Evolutionary conservation across 2,113 vertebrate species (phyloP), one percentile per base, ranked within the genome.

Genomic region (Ellobius talpinus): DNA sequence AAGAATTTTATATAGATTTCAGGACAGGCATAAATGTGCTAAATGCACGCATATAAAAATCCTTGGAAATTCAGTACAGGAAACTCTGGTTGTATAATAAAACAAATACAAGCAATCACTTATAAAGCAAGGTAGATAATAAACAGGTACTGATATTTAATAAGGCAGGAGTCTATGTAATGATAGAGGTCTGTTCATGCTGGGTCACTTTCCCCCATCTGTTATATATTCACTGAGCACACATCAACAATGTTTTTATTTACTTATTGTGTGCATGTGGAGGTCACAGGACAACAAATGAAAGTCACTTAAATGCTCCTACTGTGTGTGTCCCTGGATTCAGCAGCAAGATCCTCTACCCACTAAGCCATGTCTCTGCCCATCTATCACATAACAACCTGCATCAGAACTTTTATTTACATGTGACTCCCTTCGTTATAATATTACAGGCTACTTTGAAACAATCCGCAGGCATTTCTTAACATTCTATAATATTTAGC

Each of bases 31-130:
- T 96, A 79, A 95, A 74, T 17, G 61, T 90, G 89, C 36, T 42
- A 58, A 90, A 85, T 1, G 52, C 10, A 78, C 23, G 19, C 4
- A 33, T n/a, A 33, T 39, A 31, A 93, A 91, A 91, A 14, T 96
- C 29, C 63, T 91, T 76, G 42, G 42, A 88, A 84, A 63, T 91
- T 97, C 39, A 58, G 3, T 61, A 55, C 11, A 42, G 23, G 5
- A 7, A 8, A 45, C 12, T 9, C 70, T 13, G 11, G 8, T 21
- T 87, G 21, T 72, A 70, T 2, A 96, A 77, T 85, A 42, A 70
- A 92, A 84, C 29, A 85, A 74, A 86, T 61, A 55, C 70, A 93
- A 79, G 73, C 19, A 94, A 86, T 78, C 26, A 90, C 31, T 66
- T 52, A 70, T 11, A 23, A 84, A 86, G 4, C 17, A 74, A 88